Conservation (phyloP, 2,888 invertebrate genomes). For the Pteria penguin region DNA sequence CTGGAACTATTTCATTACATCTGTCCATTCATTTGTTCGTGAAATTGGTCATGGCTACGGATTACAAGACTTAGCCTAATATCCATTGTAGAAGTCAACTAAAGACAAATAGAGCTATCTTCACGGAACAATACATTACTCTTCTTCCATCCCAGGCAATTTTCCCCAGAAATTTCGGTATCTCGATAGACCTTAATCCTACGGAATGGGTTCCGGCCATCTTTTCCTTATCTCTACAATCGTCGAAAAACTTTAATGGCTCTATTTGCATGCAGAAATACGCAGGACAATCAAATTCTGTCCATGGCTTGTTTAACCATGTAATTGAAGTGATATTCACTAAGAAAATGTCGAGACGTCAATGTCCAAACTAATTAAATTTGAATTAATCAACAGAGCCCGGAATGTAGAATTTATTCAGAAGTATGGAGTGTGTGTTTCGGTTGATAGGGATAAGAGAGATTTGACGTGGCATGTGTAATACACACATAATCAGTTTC, state of each 20-base stretch:
- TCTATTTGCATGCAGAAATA: constrained; percentile 44
- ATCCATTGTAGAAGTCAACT: not conserved
- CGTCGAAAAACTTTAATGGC: constrained; percentile 29
- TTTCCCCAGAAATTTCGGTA: constrained; percentile 6
- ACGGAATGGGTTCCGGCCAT: constrained; percentile 31
- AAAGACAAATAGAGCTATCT: constrained; percentile 23
- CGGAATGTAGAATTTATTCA: not conserved
- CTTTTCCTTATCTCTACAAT: constrained; percentile 25
- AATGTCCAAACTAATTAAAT: constrained; percentile 49
- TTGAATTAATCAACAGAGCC: constrained; percentile 49
- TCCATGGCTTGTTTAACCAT: constrained; percentile 44
- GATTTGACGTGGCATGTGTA: too few relatives aligned
- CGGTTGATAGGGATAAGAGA: not conserved
- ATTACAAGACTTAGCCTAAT: not conserved
- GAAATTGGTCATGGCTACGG: not conserved
- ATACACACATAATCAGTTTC: too few relatives aligned
- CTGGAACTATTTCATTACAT: not conserved
- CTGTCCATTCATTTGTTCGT: not conserved
- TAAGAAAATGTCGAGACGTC: constrained; percentile 45
- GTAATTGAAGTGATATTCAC: constrained; percentile 50
- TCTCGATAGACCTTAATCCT: constrained; percentile 31
- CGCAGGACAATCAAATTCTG: constrained; percentile 45
- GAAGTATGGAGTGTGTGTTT: not conserved
- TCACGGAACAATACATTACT: constrained; percentile 19
- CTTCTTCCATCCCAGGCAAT: constrained; percentile 9